These are phyloP conservation scores for Talpa occidentalis DNA, from an alignment of 2,113 vertebrate species.

Conservation along the genomic window DNA sequence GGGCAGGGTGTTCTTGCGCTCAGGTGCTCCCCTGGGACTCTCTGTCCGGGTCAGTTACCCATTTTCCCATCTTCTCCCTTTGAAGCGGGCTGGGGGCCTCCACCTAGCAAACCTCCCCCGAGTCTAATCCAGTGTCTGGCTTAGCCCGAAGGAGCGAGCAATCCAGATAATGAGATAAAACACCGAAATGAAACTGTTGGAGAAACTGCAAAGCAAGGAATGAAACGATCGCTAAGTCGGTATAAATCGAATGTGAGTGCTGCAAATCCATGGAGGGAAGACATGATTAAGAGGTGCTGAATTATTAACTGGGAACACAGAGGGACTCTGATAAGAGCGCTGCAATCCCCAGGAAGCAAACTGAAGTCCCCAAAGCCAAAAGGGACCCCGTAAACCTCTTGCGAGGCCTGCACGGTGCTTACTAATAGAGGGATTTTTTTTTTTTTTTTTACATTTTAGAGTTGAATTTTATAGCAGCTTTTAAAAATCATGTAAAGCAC, in stretches of 20 bases:
- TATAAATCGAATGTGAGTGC: neutral
- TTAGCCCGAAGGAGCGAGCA: neutral
- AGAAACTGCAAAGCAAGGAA: neutral
- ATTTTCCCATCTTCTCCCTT: neutral
- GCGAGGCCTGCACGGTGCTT: neutral
- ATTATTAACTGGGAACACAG: neutral
- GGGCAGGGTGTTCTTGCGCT: too few relatives aligned
- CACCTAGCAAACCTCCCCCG: neutral
- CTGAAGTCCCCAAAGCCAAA: neutral
- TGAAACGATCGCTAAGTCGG: neutral
- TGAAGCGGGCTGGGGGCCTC: neutral
- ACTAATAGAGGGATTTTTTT: neutral
- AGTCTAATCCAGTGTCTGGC: neutral
- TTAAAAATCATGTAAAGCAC: neutral
- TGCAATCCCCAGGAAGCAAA: neutral
- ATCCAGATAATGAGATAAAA: neutral
- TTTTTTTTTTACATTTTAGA: neutral
- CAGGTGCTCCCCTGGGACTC: too few relatives aligned
- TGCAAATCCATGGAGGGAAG: neutral
- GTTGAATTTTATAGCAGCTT: neutral
- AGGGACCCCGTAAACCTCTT: too few relatives aligned
- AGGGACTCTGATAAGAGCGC: neutral
- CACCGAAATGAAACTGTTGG: neutral
- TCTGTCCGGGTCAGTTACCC: rapidly evolving
- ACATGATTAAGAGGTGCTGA: neutral